Evolutionary conservation across 1,140 invertebrate species (phyloP), one percentile per base, ranked within the genome.

Genomic region (Zaprionus davidi): DNA sequence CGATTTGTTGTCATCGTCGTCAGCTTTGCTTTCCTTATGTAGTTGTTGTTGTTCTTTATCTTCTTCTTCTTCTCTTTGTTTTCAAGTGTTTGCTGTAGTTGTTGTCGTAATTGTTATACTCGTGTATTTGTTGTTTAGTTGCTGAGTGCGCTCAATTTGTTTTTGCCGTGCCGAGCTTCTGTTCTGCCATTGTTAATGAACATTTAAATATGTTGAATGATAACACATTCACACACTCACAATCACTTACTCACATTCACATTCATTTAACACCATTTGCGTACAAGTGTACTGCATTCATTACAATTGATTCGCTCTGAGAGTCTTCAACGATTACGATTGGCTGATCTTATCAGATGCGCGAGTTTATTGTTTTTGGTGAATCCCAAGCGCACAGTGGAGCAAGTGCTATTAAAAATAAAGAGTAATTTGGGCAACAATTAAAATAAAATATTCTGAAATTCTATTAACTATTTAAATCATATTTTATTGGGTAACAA

Each of bases 181-280:
- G 78, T 79, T 84, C 66, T 53, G 63, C 41, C 49, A 51, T 64
- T 79, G 58, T 72, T 76, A 82, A 71, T 83, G 75, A 67, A 57
- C 31, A 78, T 83, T 87, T 78, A 59, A 82, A 83, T 76, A 80
- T 73, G 62, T 81, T 78, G 28, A 76, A 75, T 83, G 74, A 88
- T 79, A 78, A 57, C 65, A 31, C 24, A 24, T 5, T 57, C 28
- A 56, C 41, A 24, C 17, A 44, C 20, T 38, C n/a, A 51, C 15
- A 44, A 7, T 51, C 28, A 66, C 24, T 65, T 22, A 28, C 9
- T 20, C 44, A 46, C 17, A 44, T n/a, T 46, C 59, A 41, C 38
- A 58, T 66, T 65, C 12, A 57, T 13, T 66, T 36, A 20, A 6
- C 3, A 11, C n/a, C 17, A 49, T 22, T 49, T 49, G 17, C 44